A percentile compares a stretch with the other conserved stretches of the same genome.
Evolutionary conservation across 1,140 invertebrate species (phyloP).

Genomic region (Tetramorium parvispinum): DNA sequence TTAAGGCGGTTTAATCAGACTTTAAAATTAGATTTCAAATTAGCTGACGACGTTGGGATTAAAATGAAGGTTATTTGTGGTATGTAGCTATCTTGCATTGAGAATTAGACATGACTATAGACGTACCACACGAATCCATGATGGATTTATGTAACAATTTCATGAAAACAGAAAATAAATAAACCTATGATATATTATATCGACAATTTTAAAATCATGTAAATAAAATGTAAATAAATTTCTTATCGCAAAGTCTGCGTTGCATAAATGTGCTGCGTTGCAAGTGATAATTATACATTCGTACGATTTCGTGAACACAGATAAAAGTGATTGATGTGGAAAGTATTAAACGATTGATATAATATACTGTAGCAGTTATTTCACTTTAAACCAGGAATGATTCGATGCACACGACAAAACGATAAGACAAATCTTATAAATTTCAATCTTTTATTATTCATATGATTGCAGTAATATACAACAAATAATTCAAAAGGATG

Average conservation of each 20-base stretch:
- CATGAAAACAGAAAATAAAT: not conserved
- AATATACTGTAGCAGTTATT: not conserved
- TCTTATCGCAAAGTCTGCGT: not conserved
- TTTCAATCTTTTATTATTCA: not conserved
- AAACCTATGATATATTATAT: not conserved
- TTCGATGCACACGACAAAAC: not conserved
- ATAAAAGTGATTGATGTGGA: not conserved
- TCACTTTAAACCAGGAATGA: not conserved
- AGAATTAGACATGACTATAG: not conserved
- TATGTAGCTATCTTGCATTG: not conserved
- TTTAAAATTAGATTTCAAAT: constrained; percentile 3
- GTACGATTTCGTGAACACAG: not conserved
- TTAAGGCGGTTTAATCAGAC: not conserved
- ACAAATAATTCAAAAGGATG: too few species aligned
- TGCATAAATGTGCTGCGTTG: not conserved
- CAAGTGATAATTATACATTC: constrained; percentile 11
- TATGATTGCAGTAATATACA: too few species aligned
- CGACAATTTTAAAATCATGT: not conserved
- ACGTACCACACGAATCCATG: not conserved
- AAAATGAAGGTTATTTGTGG: not conserved
- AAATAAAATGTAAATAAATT: not conserved
- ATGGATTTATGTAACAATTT: constrained; percentile 1
- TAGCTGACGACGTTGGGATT: not conserved
- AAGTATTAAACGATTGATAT: not conserved
- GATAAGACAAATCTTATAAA: not conserved